Evolutionary conservation across 1,140 invertebrate species (phyloP).

Genomic region (Orussus abietinus): DNA sequence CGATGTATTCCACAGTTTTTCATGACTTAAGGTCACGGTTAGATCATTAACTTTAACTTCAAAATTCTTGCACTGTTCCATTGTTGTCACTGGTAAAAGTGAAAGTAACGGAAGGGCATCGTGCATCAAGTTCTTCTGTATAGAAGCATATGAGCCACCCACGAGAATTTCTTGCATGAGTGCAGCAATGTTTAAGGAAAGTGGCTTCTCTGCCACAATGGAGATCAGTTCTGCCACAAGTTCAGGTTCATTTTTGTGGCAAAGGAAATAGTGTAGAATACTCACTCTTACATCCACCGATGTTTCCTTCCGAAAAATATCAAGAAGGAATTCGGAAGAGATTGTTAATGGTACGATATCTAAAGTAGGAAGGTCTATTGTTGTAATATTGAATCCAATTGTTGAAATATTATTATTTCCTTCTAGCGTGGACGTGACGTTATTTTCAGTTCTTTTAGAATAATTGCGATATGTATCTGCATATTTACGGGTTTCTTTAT

Average conservation of each 20-base stretch:
- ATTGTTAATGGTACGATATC: conserved; percentile 66
- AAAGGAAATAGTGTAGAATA: conserved; percentile 75
- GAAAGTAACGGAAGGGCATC: conserved; percentile 64
- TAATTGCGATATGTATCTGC: not conserved
- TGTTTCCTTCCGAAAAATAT: conserved; percentile 64
- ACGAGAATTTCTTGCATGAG: conserved; percentile 76
- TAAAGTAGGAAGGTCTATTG: conserved; percentile 66
- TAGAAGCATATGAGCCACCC: conserved; percentile 65
- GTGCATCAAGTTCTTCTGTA: conserved; percentile 65
- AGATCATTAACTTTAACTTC: conserved; percentile 55
- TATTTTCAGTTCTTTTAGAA: too few species aligned
- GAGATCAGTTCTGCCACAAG: conserved; percentile 61
- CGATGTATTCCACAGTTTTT: conserved; percentile 72
- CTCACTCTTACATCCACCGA: conserved; percentile 66
- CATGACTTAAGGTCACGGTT: conserved; percentile 58
- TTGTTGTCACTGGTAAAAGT: conserved; percentile 68
- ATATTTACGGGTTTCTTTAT: not conserved
- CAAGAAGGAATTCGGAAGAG: conserved; percentile 60
- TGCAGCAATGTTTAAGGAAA: conserved; percentile 55
- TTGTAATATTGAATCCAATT: too few species aligned
- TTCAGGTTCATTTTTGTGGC: conserved; percentile 69
- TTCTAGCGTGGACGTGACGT: conserved; percentile 19
- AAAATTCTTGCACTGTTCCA: conserved; percentile 50
- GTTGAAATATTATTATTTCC: too few species aligned
- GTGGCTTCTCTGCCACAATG: conserved; percentile 51